phyloP scores from a whole-genome alignment of 2,113 vertebrate genomes.

The Protobothrops mucrosquamatus region DNA sequence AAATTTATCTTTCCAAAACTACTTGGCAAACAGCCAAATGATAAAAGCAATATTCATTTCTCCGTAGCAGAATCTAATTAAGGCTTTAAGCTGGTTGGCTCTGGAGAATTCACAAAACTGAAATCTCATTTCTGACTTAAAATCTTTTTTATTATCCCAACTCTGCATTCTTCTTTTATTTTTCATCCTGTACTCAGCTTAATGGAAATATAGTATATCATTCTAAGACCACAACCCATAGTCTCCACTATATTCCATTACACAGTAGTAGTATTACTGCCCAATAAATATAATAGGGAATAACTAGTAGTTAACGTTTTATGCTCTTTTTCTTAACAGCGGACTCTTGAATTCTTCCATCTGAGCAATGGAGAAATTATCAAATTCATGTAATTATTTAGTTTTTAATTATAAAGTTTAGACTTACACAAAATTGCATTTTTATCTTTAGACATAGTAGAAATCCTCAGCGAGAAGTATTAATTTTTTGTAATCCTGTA shows the following conservation, averaged over 20 bases:
- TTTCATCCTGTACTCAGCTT: too few species aligned
- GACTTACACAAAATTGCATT: not conserved
- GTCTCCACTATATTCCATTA: too few species aligned
- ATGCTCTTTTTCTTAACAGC: not conserved
- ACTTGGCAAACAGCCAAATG: not conserved
- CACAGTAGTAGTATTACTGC: not conserved
- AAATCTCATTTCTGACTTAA: not conserved
- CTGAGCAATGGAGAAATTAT: not conserved
- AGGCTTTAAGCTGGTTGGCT: not conserved
- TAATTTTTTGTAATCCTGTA: not conserved
- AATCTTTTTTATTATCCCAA: not conserved
- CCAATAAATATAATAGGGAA: not conserved
- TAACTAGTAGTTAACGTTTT: not conserved
- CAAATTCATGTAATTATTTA: not conserved
- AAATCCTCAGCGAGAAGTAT: too few species aligned
- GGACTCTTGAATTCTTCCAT: too few species aligned
- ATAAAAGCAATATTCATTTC: not conserved
- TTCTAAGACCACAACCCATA: too few species aligned
- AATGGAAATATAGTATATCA: too few species aligned
- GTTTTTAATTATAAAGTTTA: not conserved
- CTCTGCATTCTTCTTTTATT: not conserved
- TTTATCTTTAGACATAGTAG: not conserved
- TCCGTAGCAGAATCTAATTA: not conserved
- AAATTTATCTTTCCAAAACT: not conserved
- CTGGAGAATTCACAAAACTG: not conserved